Percentiles rank a stretch among this genome's conserved stretches.
Conservation (phyloP, 2,113 vertebrate species). For the Gobio gobio region DNA sequence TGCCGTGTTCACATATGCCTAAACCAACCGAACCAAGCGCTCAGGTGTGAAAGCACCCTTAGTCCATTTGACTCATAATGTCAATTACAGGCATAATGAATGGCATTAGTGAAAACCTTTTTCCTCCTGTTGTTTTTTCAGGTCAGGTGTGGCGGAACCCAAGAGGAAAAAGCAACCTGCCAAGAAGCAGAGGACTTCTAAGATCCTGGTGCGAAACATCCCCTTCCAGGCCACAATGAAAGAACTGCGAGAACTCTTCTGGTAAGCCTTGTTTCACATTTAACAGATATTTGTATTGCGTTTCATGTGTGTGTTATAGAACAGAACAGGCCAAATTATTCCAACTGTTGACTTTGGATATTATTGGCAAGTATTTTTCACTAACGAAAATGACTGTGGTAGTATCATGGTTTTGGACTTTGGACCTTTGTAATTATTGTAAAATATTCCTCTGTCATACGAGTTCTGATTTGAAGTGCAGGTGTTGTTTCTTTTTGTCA, state of each 20-base stretch:
- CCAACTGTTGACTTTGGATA: background rate
- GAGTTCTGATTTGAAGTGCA: background rate
- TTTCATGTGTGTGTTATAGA: background rate
- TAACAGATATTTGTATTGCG: background rate
- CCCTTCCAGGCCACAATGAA: conserved; percentile 89
- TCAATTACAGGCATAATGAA: background rate
- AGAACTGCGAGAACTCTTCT: conserved; percentile 94
- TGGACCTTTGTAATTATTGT: background rate
- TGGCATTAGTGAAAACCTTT: background rate
- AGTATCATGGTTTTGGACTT: background rate
- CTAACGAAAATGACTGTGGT: background rate
- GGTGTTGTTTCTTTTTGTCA: conserved; percentile 60
- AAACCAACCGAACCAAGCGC: too few species aligned
- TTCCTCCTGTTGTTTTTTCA: conserved; percentile 55
- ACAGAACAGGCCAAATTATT: background rate
- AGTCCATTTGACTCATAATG: background rate
- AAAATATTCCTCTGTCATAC: background rate
- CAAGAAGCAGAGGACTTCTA: conserved; percentile 89
- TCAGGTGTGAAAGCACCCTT: too few species aligned
- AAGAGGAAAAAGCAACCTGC: conserved; percentile 81
- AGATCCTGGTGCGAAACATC: conserved; percentile 95
- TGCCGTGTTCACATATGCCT: too few species aligned
- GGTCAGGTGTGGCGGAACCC: conserved; percentile 66
- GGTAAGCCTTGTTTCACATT: conserved; percentile 69
- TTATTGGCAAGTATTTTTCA: background rate